phyloP scores from a whole-genome alignment of 1,140 invertebrate genomes.

The Cecropterus lyciades region DNA sequence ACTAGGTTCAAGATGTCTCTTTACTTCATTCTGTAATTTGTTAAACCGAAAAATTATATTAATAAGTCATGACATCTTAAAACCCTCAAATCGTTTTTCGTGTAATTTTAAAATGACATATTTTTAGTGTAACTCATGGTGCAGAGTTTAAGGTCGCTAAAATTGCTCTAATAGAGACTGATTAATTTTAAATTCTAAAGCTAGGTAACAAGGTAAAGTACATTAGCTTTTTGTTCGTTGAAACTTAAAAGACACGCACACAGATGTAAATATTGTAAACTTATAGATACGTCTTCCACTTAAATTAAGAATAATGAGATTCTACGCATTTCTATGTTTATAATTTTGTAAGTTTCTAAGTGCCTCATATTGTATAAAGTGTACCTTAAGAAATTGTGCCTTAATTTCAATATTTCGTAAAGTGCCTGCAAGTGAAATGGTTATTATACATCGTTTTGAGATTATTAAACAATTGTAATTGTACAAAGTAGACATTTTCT shows the following conservation, averaged over 20 bases:
- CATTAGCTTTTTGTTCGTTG: slow-evolving; percentile 32
- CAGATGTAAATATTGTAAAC: slow-evolving; percentile 54
- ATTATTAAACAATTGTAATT: slow-evolving; percentile 66
- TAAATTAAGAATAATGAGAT: slow-evolving; percentile 50
- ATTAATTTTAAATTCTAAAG: slow-evolving; percentile 74
- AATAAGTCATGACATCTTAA: too few species aligned
- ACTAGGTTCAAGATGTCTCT: too few species aligned
- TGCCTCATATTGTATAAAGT: slow-evolving; percentile 37
- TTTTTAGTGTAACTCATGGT: slow-evolving; percentile 27
- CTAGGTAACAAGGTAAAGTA: slow-evolving; percentile 48
- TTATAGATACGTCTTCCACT: slow-evolving; percentile 57
- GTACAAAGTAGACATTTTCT: slow-evolving; percentile 71
- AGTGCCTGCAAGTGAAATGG: slow-evolving; percentile 26
- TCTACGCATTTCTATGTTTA: slow-evolving; percentile 25
- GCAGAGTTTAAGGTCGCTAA: slow-evolving; percentile 48
- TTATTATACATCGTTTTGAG: slow-evolving; percentile 49
- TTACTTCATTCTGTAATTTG: too few species aligned
- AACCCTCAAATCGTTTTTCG: too few species aligned
- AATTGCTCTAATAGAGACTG: slow-evolving; percentile 69
- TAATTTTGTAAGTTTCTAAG: slow-evolving; percentile 32
- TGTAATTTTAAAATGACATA: slow-evolving; percentile 36
- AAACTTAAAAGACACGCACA: slow-evolving; percentile 56
- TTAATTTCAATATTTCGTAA: slow-evolving; percentile 6
- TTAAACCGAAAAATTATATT: too few species aligned
- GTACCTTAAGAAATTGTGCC: slow-evolving; percentile 32